Conservation (phyloP, 2,888 invertebrate species). For the Eupithecia subfuscata region DNA sequence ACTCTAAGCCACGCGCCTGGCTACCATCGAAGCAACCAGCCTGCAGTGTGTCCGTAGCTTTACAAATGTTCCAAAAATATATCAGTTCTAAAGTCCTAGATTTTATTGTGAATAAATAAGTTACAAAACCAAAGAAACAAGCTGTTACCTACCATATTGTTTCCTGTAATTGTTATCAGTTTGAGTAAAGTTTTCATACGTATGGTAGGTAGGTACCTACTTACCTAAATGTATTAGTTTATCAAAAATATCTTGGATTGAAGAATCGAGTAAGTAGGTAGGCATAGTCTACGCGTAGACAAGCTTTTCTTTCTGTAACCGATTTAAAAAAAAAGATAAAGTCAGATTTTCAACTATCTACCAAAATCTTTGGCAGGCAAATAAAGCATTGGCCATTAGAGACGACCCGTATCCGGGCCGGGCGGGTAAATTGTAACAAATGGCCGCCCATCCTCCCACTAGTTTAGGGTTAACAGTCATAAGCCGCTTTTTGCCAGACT, state of each 20-base stretch:
- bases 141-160: too few relatives aligned
- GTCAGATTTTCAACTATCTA: conserved; percentile 39
- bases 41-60: background rate
- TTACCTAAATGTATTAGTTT: too few relatives aligned
- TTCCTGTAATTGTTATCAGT: too few relatives aligned
- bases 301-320: background rate
- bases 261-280: too few relatives aligned
- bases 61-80: background rate
- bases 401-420: conserved; percentile 60
- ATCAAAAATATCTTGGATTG: too few relatives aligned
- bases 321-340: conserved; percentile 20
- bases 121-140: too few relatives aligned
- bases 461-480: conserved; percentile 41
- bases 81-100: background rate
- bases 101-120: too few relatives aligned
- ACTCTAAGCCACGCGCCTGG: too few relatives aligned
- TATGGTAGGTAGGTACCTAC: too few relatives aligned
- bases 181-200: too few relatives aligned
- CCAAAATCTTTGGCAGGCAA: conserved; percentile 59
- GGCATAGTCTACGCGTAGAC: background rate
- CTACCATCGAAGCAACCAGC: background rate
- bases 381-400: conserved; percentile 64
- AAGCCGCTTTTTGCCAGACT: conserved; percentile 39
- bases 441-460: conserved; percentile 47
- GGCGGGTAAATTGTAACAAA: conserved; percentile 62